Conservation (phyloP, 2,888 invertebrate species). For the Tridacna gigas region DNA sequence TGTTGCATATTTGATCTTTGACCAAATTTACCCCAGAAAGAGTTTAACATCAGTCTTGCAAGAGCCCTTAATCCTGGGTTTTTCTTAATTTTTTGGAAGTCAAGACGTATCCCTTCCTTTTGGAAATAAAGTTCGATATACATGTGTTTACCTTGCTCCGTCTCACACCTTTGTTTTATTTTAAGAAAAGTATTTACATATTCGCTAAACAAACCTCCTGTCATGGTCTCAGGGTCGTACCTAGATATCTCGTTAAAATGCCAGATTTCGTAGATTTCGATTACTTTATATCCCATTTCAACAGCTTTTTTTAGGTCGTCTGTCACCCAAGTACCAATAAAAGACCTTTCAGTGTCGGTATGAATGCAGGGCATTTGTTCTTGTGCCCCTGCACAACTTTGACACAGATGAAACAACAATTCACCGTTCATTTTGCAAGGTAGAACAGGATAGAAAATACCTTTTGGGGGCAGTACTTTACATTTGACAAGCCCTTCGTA, state of each 20-base stretch:
- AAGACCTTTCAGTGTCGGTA: no score
- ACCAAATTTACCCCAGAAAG: conserved; percentile 49
- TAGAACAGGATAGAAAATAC: conserved; percentile 78
- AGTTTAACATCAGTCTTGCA: conserved; percentile 40
- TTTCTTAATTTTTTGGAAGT: conserved; percentile 25
- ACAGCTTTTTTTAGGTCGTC: conserved; percentile 48
- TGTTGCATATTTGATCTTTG: conserved; percentile 39
- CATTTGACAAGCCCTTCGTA: conserved; percentile 75
- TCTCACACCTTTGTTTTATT: conserved; percentile 35
- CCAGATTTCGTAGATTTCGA: conserved; percentile 76
- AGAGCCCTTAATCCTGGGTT: conserved; percentile 38
- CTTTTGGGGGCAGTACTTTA: conserved; percentile 71
- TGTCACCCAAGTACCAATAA: conserved; percentile 58
- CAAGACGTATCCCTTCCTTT: conserved; percentile 27
- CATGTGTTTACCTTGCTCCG: conserved; percentile 57
- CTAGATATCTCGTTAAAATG: conserved; percentile 71
- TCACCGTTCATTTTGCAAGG: conserved; percentile 75
- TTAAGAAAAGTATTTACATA: conserved; percentile 38
- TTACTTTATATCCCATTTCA: conserved; percentile 35
- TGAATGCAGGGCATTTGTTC: no score
- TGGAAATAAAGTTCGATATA: conserved; percentile 63
- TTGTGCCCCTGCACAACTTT: no score
- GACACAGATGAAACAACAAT: no score
- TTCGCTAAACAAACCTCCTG: conserved; percentile 73
- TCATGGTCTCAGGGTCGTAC: conserved; percentile 50